Conservation (phyloP, 1,140 invertebrate genomes). For the Nasonia giraulti region DNA sequence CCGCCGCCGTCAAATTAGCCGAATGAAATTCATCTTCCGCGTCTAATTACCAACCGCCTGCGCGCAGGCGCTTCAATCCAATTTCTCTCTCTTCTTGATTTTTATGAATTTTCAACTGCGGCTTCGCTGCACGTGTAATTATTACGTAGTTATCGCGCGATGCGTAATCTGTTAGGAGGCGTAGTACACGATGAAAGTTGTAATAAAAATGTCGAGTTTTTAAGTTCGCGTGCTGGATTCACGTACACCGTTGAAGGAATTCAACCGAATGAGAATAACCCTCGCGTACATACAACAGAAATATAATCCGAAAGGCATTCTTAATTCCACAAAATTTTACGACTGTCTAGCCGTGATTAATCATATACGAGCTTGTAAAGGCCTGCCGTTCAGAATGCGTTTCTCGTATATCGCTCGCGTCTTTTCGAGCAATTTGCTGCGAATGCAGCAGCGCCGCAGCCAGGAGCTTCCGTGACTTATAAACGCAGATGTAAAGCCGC, state of each 20-base stretch:
- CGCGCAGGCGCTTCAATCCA: not conserved
- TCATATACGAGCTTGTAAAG: conserved; percentile 18
- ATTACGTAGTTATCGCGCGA: not conserved
- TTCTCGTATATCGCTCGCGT: not conserved
- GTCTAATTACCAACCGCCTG: conserved; percentile 41
- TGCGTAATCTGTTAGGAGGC: not conserved
- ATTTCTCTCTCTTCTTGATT: not conserved
- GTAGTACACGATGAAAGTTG: not conserved
- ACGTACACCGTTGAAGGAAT: not conserved
- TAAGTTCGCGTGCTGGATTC: not conserved
- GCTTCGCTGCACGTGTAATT: not conserved
- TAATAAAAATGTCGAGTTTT: not conserved
- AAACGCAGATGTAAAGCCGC: conserved; percentile 61
- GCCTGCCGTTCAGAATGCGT: not conserved
- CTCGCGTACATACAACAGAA: not conserved
- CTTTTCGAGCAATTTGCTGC: conserved; percentile 47
- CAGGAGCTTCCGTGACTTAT: conserved; percentile 69
- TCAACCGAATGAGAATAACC: not conserved
- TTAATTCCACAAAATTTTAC: conserved; percentile 18
- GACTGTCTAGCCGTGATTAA: conserved; percentile 46
- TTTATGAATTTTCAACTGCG: conserved; percentile 14
- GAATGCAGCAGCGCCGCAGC: conserved; percentile 4
- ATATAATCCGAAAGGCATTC: not conserved
- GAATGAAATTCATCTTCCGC: conserved; percentile 39
- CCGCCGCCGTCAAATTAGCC: conserved; percentile 31